These are phyloP conservation scores for Leptinotarsa lineolata DNA, from an alignment of 1,140 invertebrate species.

Conservation along the genomic window DNA sequence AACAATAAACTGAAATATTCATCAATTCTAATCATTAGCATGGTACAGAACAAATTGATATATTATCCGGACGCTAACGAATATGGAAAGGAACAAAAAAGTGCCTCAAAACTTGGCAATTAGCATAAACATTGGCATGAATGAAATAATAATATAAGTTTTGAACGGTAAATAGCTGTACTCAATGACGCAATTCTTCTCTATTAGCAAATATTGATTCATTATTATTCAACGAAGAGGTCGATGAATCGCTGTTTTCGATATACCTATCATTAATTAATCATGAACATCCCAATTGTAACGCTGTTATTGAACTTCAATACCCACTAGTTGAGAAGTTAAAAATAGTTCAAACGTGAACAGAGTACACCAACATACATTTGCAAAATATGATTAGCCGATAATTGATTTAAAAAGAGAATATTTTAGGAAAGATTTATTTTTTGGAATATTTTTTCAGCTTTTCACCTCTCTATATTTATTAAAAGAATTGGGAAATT, in stretches of 20 bases:
- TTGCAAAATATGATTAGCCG: too few species aligned
- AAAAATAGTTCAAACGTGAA: too few species aligned
- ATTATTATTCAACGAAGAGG: not conserved
- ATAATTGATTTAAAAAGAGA: too few species aligned
- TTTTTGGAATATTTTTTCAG: too few species aligned
- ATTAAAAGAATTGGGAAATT: too few species aligned
- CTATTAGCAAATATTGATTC: constrained; percentile 1
- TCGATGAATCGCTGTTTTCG: not conserved
- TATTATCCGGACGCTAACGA: not conserved
- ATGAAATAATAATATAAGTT: constrained; percentile 9
- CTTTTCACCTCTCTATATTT: too few species aligned
- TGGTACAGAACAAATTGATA: not conserved
- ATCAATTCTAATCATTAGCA: not conserved
- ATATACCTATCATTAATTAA: too few species aligned
- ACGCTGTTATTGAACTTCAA: too few species aligned
- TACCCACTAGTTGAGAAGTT: too few species aligned
- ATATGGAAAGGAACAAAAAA: not conserved
- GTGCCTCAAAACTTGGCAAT: not conserved
- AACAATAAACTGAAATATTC: not conserved
- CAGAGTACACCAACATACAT: too few species aligned
- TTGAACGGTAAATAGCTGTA: constrained; percentile 1
- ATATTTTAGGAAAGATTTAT: too few species aligned
- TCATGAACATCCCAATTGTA: too few species aligned
- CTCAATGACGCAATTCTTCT: not conserved
- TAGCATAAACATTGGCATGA: not conserved